A percentile compares a stretch with the other conserved stretches of the same genome.
phyloP scores from a whole-genome alignment of 2,113 vertebrate species.

The Himantopus leucocephalus region DNA sequence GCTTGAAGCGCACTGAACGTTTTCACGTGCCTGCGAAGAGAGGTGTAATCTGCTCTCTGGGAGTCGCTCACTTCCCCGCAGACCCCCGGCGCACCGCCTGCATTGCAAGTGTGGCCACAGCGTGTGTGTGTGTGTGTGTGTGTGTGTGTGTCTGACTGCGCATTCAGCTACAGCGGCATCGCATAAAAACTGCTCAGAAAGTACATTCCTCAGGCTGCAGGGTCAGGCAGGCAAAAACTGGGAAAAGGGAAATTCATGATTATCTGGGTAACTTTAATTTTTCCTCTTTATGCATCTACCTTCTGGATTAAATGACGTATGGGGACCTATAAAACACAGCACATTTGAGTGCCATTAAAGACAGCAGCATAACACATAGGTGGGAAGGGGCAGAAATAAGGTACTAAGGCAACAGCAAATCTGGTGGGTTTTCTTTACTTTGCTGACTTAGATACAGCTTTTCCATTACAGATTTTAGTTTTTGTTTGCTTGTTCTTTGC shows the following conservation, averaged over 20 bases:
- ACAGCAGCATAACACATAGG: not conserved
- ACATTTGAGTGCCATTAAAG: not conserved
- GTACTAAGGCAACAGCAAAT: not conserved
- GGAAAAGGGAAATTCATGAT: not conserved
- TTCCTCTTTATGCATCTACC: not conserved
- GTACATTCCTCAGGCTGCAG: not conserved
- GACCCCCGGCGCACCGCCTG: not conserved
- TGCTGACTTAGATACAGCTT: not conserved
- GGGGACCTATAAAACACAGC: not conserved
- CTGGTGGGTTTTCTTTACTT: not conserved
- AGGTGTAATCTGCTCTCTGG: not conserved
- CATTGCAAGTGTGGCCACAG: not conserved
- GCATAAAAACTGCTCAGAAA: not conserved
- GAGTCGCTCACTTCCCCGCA: not conserved
- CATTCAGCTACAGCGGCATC: not conserved
- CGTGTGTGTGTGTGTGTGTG: no score
- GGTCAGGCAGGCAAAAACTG: not conserved
- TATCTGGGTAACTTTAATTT: not conserved
- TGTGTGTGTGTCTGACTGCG: not conserved
- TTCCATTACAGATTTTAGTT: not conserved
- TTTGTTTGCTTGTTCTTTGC: not conserved
- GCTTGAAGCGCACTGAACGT: not conserved
- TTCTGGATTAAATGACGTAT: not conserved
- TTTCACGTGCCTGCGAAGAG: not conserved
- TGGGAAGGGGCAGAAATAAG: not conserved